Conservation (phyloP, 2,888 invertebrate species). For the Protophormia terraenovae region DNA sequence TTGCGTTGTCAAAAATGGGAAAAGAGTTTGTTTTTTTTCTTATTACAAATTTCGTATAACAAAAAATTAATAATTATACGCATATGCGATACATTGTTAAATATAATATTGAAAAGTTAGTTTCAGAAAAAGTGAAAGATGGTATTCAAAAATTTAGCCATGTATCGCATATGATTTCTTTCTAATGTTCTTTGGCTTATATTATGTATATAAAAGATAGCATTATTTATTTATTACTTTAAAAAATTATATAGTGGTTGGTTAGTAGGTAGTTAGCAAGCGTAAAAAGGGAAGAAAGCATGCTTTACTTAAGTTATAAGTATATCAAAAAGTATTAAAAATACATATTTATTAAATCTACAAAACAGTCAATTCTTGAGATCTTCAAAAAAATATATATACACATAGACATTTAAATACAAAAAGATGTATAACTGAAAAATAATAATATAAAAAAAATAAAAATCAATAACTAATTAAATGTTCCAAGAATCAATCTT, state of each 20-base stretch:
- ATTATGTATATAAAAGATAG: slow-evolving; percentile 19
- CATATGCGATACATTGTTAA: slow-evolving; percentile 64
- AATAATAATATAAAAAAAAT: no score
- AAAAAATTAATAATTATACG: slow-evolving; percentile 62
- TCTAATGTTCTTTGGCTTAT: slow-evolving; percentile 26
- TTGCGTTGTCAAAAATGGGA: slow-evolving; percentile 81
- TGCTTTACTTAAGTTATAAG: no score
- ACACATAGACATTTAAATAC: not conserved
- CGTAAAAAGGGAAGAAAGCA: not conserved
- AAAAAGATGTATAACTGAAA: not conserved
- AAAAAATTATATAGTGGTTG: slow-evolving; percentile 33
- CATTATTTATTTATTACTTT: slow-evolving; percentile 9
- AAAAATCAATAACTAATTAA: no score
- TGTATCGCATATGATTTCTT: slow-evolving; percentile 40
- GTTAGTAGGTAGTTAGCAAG: not conserved
- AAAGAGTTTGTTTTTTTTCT: slow-evolving; percentile 73
- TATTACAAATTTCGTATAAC: slow-evolving; percentile 34
- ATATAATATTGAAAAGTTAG: slow-evolving; percentile 40
- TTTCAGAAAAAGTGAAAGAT: not conserved
- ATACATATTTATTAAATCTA: no score
- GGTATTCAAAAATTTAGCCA: slow-evolving; percentile 7
- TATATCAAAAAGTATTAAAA: no score
- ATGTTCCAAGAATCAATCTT: not conserved
- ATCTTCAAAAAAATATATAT: not conserved
- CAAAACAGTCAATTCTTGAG: no score